Evolutionary conservation across 2,888 invertebrate genomes (phyloP).

Genomic region (Zhuqinia jingwanae): DNA sequence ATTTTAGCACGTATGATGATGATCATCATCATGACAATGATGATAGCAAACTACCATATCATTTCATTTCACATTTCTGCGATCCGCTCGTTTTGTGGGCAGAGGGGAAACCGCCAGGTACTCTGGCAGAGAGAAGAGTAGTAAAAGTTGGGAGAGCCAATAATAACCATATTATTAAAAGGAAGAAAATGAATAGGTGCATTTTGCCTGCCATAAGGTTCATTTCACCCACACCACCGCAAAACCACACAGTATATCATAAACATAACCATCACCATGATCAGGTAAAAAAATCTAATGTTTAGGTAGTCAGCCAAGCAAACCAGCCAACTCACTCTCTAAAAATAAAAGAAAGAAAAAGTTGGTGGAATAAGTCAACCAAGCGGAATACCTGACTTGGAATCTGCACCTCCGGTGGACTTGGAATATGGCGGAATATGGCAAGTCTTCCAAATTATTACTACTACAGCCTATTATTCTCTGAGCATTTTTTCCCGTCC

Average conservation of each 20-base stretch:
- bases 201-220: conserved; percentile 53
- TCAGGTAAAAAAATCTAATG: conserved; percentile 11
- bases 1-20: background rate
- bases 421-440: background rate
- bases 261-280: conserved; percentile 1
- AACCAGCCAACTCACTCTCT: background rate
- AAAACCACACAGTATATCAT: conserved; percentile 6
- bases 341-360: background rate
- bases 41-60: conserved; percentile 17
- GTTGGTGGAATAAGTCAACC: conserved; percentile 66
- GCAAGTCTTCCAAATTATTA: background rate
- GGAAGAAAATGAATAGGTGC: background rate
- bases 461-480: background rate
- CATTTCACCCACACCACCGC: conserved; percentile 37
- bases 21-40: background rate
- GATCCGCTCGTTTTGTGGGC: too few species aligned
- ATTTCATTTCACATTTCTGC: conserved; percentile 5
- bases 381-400: conserved; percentile 66
- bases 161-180: conserved; percentile 29
- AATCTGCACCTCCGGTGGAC: conserved; percentile 13
- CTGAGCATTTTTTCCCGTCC: conserved; percentile 21
- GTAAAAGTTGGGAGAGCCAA: conserved; percentile 18
- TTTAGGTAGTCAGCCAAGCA: conserved; percentile 2
- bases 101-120: background rate
- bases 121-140: background rate